These are phyloP conservation scores for Centruroides vittatus DNA, from an alignment of 1,140 invertebrate genomes.

Conservation along the genomic window DNA sequence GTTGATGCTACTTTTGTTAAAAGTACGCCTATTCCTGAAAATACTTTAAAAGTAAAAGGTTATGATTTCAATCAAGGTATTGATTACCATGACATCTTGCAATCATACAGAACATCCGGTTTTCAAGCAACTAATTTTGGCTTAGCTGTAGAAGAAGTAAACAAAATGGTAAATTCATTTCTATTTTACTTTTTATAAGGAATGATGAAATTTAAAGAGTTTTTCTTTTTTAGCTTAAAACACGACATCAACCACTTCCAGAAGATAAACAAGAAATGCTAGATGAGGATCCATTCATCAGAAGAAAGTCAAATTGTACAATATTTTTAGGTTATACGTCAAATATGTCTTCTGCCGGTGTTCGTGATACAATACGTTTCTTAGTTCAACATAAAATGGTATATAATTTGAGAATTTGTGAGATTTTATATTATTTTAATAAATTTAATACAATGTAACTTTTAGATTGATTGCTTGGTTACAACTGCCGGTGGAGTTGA, in stretches of 20 bases:
- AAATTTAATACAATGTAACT: conserved; percentile 1
- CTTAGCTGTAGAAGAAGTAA: conserved; percentile 74
- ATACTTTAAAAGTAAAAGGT: conserved; percentile 27
- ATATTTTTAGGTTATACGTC: conserved; percentile 98
- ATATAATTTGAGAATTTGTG: conserved; percentile 8
- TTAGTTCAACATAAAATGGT: conserved; percentile 77
- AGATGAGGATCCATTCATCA: conserved; percentile 59
- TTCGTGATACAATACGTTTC: conserved; percentile 80
- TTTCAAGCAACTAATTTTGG: conserved; percentile 97
- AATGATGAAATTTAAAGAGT: background rate
- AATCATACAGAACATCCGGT: conserved; percentile 64
- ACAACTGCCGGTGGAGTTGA: conserved; percentile 96
- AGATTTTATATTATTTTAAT: background rate
- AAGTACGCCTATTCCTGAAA: conserved; percentile 1
- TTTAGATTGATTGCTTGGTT: conserved; percentile 83
- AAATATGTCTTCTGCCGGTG: conserved; percentile 89
- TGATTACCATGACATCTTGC: conserved; percentile 68
- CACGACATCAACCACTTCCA: conserved; percentile 44
- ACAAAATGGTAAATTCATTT: conserved; percentile 58
- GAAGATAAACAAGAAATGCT: conserved; percentile 45
- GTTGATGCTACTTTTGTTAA: conserved; percentile 8
- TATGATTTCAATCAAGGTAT: conserved; percentile 91
- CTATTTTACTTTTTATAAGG: conserved; percentile 20
- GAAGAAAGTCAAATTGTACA: conserved; percentile 66
- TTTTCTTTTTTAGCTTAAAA: conserved; percentile 30